Conservation (phyloP, 2,797 vertebrate genomes). For the Gallinago stenura region DNA sequence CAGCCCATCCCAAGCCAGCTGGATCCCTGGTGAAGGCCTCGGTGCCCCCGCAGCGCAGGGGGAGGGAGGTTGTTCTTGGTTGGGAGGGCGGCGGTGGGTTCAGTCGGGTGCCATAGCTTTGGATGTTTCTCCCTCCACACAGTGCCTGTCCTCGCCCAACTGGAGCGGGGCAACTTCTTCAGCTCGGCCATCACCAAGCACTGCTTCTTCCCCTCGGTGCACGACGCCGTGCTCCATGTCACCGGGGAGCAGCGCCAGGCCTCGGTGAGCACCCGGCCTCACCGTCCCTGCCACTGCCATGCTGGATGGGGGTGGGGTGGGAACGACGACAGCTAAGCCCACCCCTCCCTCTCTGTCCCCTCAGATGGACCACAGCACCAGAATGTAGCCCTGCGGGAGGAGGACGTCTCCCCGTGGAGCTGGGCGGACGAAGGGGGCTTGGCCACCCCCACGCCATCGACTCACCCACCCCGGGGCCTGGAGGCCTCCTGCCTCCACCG, state of each 20-base stretch:
- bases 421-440: rapidly evolving
- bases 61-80: neutral
- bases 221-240: slow-evolving; percentile 83
- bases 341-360: neutral
- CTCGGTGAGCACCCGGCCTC: neutral
- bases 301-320: too few relatives aligned
- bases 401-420: rapidly evolving
- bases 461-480: rapidly evolving
- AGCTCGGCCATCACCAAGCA: slow-evolving; percentile 86
- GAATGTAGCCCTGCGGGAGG: neutral
- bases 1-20: rapidly evolving
- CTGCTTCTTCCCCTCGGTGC: slow-evolving; percentile 87
- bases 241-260: neutral
- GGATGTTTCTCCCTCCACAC: neutral
- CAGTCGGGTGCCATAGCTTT: neutral
- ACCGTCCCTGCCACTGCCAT: rapidly evolving
- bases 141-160: slow-evolving; percentile 87
- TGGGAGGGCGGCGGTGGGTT: rapidly evolving
- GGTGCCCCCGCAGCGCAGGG: rapidly evolving
- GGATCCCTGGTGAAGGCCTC: too few relatives aligned
- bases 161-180: slow-evolving; percentile 90
- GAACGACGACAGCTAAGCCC: too few relatives aligned
- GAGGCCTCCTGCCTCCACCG: neutral
- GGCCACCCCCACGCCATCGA: neutral
- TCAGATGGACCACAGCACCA: slow-evolving; percentile 17